phyloP scores from a whole-genome alignment of 2,113 vertebrate species.

The Apteryx owenii region DNA sequence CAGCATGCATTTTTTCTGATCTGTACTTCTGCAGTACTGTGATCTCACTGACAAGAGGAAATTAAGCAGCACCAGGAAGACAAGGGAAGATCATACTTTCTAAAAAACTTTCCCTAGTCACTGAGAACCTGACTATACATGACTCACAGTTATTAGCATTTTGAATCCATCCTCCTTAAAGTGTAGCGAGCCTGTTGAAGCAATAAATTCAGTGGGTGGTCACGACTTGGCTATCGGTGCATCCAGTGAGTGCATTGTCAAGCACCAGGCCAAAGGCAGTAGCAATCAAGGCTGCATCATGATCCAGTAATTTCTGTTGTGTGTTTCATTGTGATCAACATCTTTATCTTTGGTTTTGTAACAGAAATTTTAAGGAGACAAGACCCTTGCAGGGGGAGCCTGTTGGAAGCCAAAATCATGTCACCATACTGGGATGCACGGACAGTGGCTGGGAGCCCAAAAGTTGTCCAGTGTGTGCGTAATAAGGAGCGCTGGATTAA shows the following conservation, averaged over 20 bases:
- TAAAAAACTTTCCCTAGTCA: neutral
- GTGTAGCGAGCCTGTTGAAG: neutral
- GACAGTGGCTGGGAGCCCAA: neutral
- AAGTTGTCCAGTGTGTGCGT: neutral
- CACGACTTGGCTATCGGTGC: neutral
- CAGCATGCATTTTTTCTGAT: neutral
- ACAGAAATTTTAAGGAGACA: neutral
- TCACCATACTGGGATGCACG: neutral
- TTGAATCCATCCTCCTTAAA: neutral
- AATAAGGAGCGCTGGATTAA: neutral
- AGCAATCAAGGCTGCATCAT: neutral
- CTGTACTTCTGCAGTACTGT: neutral
- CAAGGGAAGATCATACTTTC: neutral
- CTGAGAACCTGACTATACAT: neutral
- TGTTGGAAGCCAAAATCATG: neutral
- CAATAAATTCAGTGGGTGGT: neutral
- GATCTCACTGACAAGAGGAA: neutral
- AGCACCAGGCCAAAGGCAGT: neutral
- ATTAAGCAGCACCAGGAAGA: neutral
- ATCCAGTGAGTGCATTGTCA: neutral
- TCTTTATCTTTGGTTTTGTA: conserved; percentile 4
- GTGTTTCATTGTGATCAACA: neutral
- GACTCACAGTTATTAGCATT: neutral
- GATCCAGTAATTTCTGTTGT: neutral
- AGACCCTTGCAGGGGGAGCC: neutral